Evolutionary conservation across 2,888 invertebrate genomes (phyloP), one percentile per base, ranked within the genome.

Genomic region (Lithophane socia): DNA sequence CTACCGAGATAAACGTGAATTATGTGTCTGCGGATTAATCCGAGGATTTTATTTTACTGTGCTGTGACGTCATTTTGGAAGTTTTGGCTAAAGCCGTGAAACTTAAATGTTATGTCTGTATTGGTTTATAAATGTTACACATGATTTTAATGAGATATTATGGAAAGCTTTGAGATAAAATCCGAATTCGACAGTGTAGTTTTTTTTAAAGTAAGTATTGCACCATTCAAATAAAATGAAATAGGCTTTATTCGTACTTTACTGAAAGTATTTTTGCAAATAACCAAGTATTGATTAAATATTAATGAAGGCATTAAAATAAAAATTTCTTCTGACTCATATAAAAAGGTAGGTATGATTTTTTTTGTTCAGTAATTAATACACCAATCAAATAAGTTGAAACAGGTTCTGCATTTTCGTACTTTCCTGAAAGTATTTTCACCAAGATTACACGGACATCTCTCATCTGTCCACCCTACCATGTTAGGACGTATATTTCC

Each of bases 1-100:
- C 88, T 90, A 88, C 90, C 86, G 91, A 90, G 92, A 91, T 92
- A 94, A 93, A 94, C 92, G 92, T 91, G 93, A 93, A 93, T 94
- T 93, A 94, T 92, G 91, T 91, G 89, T 89, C 86, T 88, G 84
- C 80, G 90, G 90, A 91, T 91, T 91, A 90, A 88, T 84, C 66
- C 42, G 52, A 79, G 70, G 75, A 81, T 87, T 87, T 90, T 86
- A 84, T 88, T 73, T 79, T 75, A 82, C 71, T 71, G 77, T 75
- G 69, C 64, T 75, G 64, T 65, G 21, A 75, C 49, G 58, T 64
- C 21, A 77, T 82, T 79, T 61, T 79, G 24, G 8, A 84, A 79
- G 74, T 75, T 70, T 83, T 42, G 7, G 16, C 56, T 54, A 13
- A 24, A 44, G 58, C 5, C 7, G n/a, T 37, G 12, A 10, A 63